Percentiles rank a stretch among this genome's conserved stretches.
phyloP scores from a whole-genome alignment of 2,797 vertebrate genomes.

The Poecilia wingei region DNA sequence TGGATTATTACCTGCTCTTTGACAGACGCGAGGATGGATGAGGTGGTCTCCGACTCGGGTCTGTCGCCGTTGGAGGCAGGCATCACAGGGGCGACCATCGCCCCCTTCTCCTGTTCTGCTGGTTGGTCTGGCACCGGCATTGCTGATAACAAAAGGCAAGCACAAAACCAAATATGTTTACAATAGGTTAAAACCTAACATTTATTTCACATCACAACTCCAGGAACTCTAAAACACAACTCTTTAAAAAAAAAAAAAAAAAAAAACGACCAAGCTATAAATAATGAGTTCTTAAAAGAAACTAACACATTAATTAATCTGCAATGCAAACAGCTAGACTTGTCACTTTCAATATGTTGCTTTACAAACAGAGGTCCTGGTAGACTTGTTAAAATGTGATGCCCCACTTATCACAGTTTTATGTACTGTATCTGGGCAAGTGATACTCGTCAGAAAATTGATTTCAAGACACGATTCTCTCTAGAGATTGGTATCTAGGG shows the following conservation, averaged over 20 bases:
- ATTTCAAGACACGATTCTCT: conserved; percentile 22
- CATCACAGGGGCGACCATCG: conserved; percentile 90
- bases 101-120: conserved; percentile 91
- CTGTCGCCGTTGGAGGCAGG: conserved; percentile 92
- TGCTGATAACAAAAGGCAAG: conserved; percentile 61
- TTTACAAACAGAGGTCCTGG: conserved; percentile 44
- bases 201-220: not conserved
- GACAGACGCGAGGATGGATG: conserved; percentile 96
- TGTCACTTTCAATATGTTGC: conserved; percentile 33
- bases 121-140: conserved; percentile 99
- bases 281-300: conserved; percentile 11
- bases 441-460: conserved; percentile 14
- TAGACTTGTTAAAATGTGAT: conserved; percentile 59
- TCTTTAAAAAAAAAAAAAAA: not conserved
- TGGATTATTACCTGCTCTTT: conserved; percentile 92
- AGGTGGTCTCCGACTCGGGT: conserved; percentile 94
- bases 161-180: conserved; percentile 17
- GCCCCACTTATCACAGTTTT: conserved; percentile 48
- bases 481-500: not conserved
- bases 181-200: not conserved
- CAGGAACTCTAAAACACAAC: not conserved
- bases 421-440: conserved; percentile 40
- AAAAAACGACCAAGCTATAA: not conserved
- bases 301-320: conserved; percentile 37
- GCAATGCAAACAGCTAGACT: conserved; percentile 8